Percentiles rank a stretch among this genome's conserved stretches.
Evolutionary conservation across 2,888 invertebrate genomes (phyloP).

Genomic region (Sialis fuliginosa): DNA sequence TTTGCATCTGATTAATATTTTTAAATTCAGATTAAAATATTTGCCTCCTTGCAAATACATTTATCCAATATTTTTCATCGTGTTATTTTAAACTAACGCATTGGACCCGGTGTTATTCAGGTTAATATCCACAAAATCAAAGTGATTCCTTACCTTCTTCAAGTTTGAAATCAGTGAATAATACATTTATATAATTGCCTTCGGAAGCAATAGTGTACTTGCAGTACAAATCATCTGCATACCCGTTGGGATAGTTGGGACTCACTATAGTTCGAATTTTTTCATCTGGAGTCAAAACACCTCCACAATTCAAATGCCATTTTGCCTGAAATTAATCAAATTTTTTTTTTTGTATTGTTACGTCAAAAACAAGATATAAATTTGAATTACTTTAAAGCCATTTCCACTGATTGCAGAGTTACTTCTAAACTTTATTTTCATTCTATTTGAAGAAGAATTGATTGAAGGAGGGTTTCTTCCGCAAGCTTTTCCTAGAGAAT

Average conservation of each 20-base stretch:
- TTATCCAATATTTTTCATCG: too few species aligned
- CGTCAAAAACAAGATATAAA: neutral
- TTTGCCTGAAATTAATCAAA: constrained; percentile 23
- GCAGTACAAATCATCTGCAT: constrained; percentile 40
- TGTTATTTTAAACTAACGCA: too few species aligned
- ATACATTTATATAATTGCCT: constrained; percentile 27
- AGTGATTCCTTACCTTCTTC: constrained; percentile 22
- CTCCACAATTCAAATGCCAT: constrained; percentile 56
- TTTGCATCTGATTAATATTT: too few species aligned
- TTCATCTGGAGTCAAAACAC: constrained; percentile 34
- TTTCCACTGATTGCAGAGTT: constrained; percentile 45
- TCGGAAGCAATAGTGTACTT: constrained; percentile 40
- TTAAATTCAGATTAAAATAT: too few species aligned
- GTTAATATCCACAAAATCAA: too few species aligned
- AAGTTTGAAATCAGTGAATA: constrained; percentile 39
- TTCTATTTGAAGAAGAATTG: constrained; percentile 41
- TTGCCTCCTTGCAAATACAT: too few species aligned
- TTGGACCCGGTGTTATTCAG: too few species aligned
- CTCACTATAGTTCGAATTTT: constrained; percentile 37
- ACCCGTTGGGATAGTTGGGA: constrained; percentile 54
- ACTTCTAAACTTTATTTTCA: constrained; percentile 56
- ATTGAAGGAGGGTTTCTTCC: constrained; percentile 41
- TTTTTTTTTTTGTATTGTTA: neutral
- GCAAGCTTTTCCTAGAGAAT: constrained; percentile 39
- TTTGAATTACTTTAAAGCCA: constrained; percentile 42